Percentiles rank a stretch among this genome's conserved stretches.
phyloP scores from a whole-genome alignment of 2,797 vertebrate species.

The Halcyon leucocephala region DNA sequence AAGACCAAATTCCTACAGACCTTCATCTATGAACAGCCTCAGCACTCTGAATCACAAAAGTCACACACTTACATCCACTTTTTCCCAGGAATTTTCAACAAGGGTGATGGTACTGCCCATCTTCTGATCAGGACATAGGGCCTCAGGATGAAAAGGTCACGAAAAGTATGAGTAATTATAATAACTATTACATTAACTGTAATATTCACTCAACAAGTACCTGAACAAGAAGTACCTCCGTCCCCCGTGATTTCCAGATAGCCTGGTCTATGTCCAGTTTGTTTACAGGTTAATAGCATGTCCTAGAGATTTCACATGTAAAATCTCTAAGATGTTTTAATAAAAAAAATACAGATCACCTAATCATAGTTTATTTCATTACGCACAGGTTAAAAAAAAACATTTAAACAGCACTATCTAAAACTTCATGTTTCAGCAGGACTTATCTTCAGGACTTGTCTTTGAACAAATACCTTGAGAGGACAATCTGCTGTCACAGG shows the following conservation, averaged over 20 bases:
- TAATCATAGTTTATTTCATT: neutral
- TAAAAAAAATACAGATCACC: neutral
- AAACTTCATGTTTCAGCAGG: neutral
- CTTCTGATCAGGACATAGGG: neutral
- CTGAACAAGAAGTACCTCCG: neutral
- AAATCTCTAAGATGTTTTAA: neutral
- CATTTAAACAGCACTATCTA: neutral
- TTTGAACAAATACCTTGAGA: slow-evolving; percentile 19
- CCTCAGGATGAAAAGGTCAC: neutral
- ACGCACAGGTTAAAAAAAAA: neutral
- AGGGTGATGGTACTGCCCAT: neutral
- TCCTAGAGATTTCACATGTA: neutral
- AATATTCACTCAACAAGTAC: neutral
- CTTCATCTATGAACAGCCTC: neutral
- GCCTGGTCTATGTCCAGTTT: neutral
- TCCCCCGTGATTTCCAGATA: neutral
- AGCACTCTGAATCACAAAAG: neutral
- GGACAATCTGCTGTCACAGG: neutral
- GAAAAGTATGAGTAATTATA: neutral
- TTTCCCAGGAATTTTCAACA: neutral
- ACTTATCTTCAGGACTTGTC: neutral
- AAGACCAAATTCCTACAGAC: neutral
- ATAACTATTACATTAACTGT: neutral
- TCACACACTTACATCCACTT: neutral
- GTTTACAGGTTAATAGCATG: neutral